Percentiles rank a stretch among this genome's conserved stretches.
These are phyloP conservation scores for Platycheirus rosarum DNA, from an alignment of 2,888 invertebrate species.

Conservation along the genomic window DNA sequence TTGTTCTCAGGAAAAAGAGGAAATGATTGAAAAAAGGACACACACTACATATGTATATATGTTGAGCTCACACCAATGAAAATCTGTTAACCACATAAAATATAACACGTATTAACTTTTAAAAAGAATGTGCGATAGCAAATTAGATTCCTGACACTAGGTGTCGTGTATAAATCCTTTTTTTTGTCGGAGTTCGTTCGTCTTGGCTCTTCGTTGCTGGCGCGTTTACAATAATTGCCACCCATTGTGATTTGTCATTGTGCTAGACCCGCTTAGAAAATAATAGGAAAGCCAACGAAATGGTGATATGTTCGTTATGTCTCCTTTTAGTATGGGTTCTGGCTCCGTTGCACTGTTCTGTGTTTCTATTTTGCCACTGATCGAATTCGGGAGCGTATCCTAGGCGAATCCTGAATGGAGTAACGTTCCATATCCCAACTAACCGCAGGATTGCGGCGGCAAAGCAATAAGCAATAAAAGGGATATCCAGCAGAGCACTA, in stretches of 20 bases:
- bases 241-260: slow-evolving; percentile 72
- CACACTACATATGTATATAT: slow-evolving; percentile 1
- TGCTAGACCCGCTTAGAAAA: slow-evolving; percentile 60
- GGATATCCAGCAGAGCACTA: slow-evolving; percentile 64
- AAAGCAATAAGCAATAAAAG: slow-evolving; percentile 71
- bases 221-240: slow-evolving; percentile 71
- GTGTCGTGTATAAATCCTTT: slow-evolving; percentile 71
- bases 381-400: slow-evolving; percentile 36
- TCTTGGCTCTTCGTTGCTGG: slow-evolving; percentile 2
- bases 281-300: slow-evolving; percentile 60
- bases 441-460: slow-evolving; percentile 56
- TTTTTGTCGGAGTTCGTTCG: background rate
- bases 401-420: slow-evolving; percentile 10
- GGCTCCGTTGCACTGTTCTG: slow-evolving; percentile 34
- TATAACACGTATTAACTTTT: slow-evolving; percentile 73
- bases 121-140: slow-evolving; percentile 72
- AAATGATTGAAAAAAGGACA: slow-evolving; percentile 20
- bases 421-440: slow-evolving; percentile 8
- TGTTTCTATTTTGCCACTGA: slow-evolving; percentile 21
- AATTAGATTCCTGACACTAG: slow-evolving; percentile 74
- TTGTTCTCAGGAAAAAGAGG: background rate
- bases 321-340: slow-evolving; percentile 14
- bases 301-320: slow-evolving; percentile 49
- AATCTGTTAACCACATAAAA: slow-evolving; percentile 62
- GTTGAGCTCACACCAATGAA: slow-evolving; percentile 14